Evolutionary conservation across 1,140 invertebrate species (phyloP).

Genomic region (Diploscapter pachys): DNA sequence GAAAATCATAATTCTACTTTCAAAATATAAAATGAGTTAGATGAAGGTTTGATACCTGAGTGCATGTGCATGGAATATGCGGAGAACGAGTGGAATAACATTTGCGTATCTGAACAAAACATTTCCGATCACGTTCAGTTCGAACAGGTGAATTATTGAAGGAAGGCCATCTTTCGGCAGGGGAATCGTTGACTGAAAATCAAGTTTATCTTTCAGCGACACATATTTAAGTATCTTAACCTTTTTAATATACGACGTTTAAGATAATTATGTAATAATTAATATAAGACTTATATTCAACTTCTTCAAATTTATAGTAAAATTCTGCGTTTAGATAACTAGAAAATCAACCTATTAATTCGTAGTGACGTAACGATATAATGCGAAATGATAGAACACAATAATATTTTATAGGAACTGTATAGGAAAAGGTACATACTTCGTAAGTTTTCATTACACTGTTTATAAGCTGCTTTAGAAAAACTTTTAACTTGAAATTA

Average conservation of each 20-base stretch:
- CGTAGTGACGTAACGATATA: neutral
- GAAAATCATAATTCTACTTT: too few relatives aligned
- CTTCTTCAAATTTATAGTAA: conserved; percentile 24
- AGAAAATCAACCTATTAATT: conserved; percentile 18
- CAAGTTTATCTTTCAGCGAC: too few relatives aligned
- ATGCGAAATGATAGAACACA: neutral
- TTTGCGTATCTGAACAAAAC: conserved; percentile 12
- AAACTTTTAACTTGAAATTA: too few relatives aligned
- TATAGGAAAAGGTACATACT: too few relatives aligned
- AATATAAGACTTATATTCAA: neutral
- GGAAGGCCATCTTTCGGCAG: conserved; percentile 18
- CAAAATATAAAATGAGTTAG: too few relatives aligned
- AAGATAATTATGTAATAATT: neutral
- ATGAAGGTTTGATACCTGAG: neutral
- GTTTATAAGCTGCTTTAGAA: too few relatives aligned
- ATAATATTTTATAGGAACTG: too few relatives aligned
- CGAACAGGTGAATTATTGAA: conserved; percentile 15
- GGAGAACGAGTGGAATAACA: conserved; percentile 8
- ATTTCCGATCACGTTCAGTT: conserved; percentile 21
- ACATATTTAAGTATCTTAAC: too few relatives aligned
- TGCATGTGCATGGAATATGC: conserved; percentile 17
- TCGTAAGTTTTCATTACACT: too few relatives aligned
- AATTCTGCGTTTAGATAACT: conserved; percentile 23
- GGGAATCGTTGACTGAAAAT: conserved; percentile 20
- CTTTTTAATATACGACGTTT: too few relatives aligned